phyloP scores from a whole-genome alignment of 2,888 invertebrate species.

The Meteorus cinctellus region DNA sequence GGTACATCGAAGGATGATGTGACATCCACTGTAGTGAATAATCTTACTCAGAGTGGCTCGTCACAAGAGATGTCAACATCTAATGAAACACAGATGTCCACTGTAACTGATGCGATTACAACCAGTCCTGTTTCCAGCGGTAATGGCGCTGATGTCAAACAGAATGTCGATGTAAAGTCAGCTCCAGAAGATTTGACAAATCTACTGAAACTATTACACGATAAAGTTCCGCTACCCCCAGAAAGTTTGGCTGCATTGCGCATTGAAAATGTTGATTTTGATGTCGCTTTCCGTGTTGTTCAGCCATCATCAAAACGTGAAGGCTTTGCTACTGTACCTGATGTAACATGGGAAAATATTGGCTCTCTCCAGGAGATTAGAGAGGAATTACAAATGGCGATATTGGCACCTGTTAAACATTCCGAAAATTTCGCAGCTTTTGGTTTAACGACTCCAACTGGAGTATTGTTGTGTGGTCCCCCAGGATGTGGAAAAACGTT shows the following conservation, averaged over 20 bases:
- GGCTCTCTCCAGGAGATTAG: conserved; percentile 92
- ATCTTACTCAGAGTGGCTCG: neutral
- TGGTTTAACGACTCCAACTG: conserved; percentile 88
- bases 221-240: conserved; percentile 77
- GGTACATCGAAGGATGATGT: neutral
- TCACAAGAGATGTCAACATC: conserved; percentile 40
- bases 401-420: conserved; percentile 93
- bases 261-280: conserved; percentile 85
- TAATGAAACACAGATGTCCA: conserved; percentile 52
- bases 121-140: conserved; percentile 22
- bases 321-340: conserved; percentile 98
- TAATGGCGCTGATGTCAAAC: neutral
- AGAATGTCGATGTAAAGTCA: conserved; percentile 31
- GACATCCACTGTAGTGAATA: neutral
- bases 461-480: conserved; percentile 95
- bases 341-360: conserved; percentile 97
- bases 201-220: conserved; percentile 80
- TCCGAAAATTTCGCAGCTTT: conserved; percentile 85
- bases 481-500: conserved; percentile 98
- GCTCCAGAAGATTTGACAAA: conserved; percentile 74
- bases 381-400: conserved; percentile 91
- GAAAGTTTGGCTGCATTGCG: conserved; percentile 80
- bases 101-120: conserved; percentile 2
- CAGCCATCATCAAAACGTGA: conserved; percentile 97
- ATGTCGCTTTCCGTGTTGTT: conserved; percentile 84